A percentile compares a stretch with the other conserved stretches of the same genome.
These are phyloP conservation scores for Ferdinandea cuprea DNA, from an alignment of 2,888 invertebrate genomes.

Conservation along the genomic window DNA sequence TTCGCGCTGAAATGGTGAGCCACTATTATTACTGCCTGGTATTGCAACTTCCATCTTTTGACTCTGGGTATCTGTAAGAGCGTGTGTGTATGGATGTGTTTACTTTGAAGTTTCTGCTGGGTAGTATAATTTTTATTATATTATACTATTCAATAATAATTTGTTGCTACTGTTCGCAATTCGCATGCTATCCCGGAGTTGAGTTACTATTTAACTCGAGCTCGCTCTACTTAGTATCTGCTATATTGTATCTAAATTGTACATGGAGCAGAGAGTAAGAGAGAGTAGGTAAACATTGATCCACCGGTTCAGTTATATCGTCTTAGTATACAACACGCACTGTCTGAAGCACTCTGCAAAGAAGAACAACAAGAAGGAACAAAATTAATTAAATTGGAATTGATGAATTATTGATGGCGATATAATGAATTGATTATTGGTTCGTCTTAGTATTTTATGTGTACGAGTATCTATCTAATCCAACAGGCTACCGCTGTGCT, in stretches of 20 bases:
- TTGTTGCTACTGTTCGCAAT: constrained; percentile 57
- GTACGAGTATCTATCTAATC: constrained; percentile 1
- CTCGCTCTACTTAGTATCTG: constrained; percentile 46
- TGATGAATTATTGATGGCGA: constrained; percentile 74
- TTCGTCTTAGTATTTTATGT: constrained; percentile 9
- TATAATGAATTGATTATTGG: constrained; percentile 72
- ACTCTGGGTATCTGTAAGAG: neutral
- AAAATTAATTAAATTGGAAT: constrained; percentile 69
- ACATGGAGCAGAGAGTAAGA: neutral
- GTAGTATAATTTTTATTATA: constrained; percentile 43
- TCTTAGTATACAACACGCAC: constrained; percentile 24
- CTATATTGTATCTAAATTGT: constrained; percentile 25
- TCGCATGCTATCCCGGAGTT: constrained; percentile 45
- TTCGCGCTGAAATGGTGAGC: constrained; percentile 83
- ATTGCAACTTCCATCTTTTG: constrained; percentile 77
- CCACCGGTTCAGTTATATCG: constrained; percentile 5
- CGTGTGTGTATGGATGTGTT: constrained; percentile 21
- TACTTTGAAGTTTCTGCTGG: neutral
- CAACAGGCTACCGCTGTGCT: neutral
- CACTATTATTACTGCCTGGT: constrained; percentile 77
- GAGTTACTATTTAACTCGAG: constrained; percentile 20
- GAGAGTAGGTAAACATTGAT: neutral
- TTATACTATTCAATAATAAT: constrained; percentile 59
- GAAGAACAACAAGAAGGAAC: constrained; percentile 20
- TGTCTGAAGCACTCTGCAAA: constrained; percentile 25